Evolutionary conservation across 2,797 vertebrate species (phyloP).

Genomic region (Buceros bicornis): DNA sequence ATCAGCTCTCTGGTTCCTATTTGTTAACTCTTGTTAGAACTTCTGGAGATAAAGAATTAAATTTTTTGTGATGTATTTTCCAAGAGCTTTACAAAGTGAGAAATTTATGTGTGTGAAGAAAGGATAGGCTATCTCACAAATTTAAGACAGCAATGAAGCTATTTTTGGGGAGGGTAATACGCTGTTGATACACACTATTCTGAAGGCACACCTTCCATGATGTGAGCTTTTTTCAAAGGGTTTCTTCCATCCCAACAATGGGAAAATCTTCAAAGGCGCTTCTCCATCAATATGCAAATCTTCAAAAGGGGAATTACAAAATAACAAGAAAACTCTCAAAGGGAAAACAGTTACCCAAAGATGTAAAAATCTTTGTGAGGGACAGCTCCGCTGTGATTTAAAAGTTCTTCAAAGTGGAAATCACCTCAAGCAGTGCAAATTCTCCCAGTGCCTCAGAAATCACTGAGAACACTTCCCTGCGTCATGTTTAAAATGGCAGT

Average conservation of each 20-base stretch:
- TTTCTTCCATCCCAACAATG: not conserved
- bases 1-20: not conserved
- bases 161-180: not conserved
- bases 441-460: slow-evolving; percentile 18
- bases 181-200: not conserved
- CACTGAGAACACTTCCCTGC: not conserved
- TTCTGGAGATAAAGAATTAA: not conserved
- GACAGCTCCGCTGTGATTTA: slow-evolving; percentile 57
- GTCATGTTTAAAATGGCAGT: slow-evolving; percentile 56
- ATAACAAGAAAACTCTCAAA: slow-evolving; percentile 65
- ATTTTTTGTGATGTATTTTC: not conserved
- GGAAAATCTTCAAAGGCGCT: slow-evolving; percentile 66
- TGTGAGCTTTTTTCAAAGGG: not conserved
- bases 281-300: slow-evolving; percentile 74
- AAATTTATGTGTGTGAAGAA: not conserved
- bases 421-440: slow-evolving; percentile 70
- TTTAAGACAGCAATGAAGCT: not conserved
- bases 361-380: slow-evolving; percentile 69
- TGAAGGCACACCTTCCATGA: not conserved
- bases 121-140: not conserved
- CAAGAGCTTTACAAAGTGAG: not conserved
- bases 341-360: slow-evolving; percentile 60
- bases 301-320: slow-evolving; percentile 74
- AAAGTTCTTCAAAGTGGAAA: slow-evolving; percentile 70
- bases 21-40: not conserved